Evolutionary conservation across 92 coral and sea anemone species (phyloP).

Genomic region (Umimayanthus kanabou): DNA sequence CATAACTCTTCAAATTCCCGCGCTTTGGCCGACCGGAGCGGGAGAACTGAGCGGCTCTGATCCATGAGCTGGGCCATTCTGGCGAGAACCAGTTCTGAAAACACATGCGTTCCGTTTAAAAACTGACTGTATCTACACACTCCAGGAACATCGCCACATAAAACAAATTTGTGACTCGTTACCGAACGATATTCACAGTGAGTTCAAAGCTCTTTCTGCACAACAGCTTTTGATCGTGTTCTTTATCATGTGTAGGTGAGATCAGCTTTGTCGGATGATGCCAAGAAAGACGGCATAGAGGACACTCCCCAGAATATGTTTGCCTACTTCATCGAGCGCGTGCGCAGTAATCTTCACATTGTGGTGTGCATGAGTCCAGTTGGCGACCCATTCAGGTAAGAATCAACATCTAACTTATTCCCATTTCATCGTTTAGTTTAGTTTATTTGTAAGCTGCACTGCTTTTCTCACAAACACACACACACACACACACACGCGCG

Average conservation of each 20-base stretch:
- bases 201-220: not conserved
- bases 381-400: constrained; percentile 96
- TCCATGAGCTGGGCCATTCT: too few relatives aligned
- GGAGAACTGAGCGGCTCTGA: too few relatives aligned
- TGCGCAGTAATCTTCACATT: constrained; percentile 93
- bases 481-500: not conserved
- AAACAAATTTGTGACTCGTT: too few relatives aligned
- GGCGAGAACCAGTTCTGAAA: too few relatives aligned
- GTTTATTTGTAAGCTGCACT: not conserved
- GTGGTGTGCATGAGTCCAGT: constrained; percentile 99
- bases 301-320: constrained; percentile 97
- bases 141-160: too few relatives aligned
- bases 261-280: constrained; percentile 82
- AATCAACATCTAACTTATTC: not conserved
- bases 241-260: constrained; percentile 65
- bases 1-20: too few relatives aligned
- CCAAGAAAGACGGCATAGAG: constrained; percentile 83
- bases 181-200: not conserved
- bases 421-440: not conserved
- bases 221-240: not conserved
- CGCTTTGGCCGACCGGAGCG: too few relatives aligned
- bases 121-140: too few relatives aligned
- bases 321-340: constrained; percentile 91
- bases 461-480: not conserved
- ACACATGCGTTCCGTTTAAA: too few relatives aligned